Evolutionary conservation across 2,113 vertebrate genomes (phyloP).

Genomic region (Penelope pileata): DNA sequence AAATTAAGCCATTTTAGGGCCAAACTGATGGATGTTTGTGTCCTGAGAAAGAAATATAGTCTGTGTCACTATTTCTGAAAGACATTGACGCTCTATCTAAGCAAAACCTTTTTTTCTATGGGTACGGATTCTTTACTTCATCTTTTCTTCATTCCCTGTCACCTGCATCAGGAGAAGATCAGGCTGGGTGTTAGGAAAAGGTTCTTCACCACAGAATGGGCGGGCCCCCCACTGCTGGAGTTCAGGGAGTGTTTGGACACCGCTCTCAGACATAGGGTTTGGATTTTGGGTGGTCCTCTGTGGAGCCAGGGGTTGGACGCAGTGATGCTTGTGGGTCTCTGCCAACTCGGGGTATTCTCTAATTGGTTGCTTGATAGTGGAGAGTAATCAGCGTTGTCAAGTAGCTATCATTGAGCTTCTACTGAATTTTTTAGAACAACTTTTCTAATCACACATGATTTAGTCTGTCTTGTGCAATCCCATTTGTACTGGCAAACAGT

Average conservation of each 20-base stretch:
- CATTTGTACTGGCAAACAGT: background rate
- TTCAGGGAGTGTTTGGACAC: background rate
- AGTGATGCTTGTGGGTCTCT: background rate
- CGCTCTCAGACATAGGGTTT: background rate
- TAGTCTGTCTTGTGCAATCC: background rate
- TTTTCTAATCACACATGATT: background rate
- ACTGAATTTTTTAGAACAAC: background rate
- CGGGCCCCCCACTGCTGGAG: background rate
- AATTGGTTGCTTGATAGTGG: background rate
- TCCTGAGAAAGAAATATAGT: background rate
- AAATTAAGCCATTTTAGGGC: background rate
- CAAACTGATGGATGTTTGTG: background rate
- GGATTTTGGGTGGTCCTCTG: background rate
- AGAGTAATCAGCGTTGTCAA: background rate
- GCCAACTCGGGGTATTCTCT: background rate
- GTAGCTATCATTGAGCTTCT: background rate
- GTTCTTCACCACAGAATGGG: background rate
- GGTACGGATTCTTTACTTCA: background rate
- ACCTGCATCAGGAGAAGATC: background rate
- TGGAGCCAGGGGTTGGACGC: background rate
- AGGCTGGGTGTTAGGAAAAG: background rate
- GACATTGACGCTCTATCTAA: background rate
- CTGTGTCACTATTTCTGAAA: background rate
- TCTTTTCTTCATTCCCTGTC: background rate
- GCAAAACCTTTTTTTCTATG: background rate